Conservation (phyloP, 2,888 invertebrate species). For the Anagyrus pseudococci region DNA sequence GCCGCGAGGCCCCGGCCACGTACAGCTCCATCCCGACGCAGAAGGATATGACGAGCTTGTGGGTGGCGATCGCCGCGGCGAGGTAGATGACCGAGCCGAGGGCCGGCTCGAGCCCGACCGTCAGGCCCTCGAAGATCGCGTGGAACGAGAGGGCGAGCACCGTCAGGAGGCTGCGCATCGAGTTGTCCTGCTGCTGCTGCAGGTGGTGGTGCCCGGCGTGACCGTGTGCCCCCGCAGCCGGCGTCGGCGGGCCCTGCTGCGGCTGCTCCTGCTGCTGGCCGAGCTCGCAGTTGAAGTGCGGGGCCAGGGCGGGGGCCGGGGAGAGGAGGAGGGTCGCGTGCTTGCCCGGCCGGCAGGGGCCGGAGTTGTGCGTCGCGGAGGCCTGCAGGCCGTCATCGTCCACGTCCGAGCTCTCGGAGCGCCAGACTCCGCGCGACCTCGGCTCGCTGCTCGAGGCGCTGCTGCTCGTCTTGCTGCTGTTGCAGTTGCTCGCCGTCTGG, state of each 20-base stretch:
- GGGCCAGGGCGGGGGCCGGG: slow-evolving; percentile 13
- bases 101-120: slow-evolving; percentile 70
- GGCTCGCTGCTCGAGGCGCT: slow-evolving; percentile 4
- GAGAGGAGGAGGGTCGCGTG: slow-evolving; percentile 47
- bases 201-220: background rate
- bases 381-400: slow-evolving; percentile 23
- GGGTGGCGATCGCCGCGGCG: slow-evolving; percentile 71
- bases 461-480: slow-evolving; percentile 5
- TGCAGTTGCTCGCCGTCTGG: slow-evolving; percentile 27
- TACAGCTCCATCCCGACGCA: slow-evolving; percentile 71
- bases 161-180: slow-evolving; percentile 67
- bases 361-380: background rate
- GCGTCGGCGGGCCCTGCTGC: background rate
- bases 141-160: slow-evolving; percentile 74
- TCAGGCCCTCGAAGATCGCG: slow-evolving; percentile 74
- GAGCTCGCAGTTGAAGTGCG: slow-evolving; percentile 8
- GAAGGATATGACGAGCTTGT: slow-evolving; percentile 72
- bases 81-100: slow-evolving; percentile 64
- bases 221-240: background rate
- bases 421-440: no score
- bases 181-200: slow-evolving; percentile 53
- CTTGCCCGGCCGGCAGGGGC: slow-evolving; percentile 36
- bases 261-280: background rate
- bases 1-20: slow-evolving; percentile 63
- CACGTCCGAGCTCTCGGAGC: slow-evolving; percentile 27